Evolutionary conservation across 2,888 invertebrate genomes (phyloP).

Genomic region (Tigriopus californicus): DNA sequence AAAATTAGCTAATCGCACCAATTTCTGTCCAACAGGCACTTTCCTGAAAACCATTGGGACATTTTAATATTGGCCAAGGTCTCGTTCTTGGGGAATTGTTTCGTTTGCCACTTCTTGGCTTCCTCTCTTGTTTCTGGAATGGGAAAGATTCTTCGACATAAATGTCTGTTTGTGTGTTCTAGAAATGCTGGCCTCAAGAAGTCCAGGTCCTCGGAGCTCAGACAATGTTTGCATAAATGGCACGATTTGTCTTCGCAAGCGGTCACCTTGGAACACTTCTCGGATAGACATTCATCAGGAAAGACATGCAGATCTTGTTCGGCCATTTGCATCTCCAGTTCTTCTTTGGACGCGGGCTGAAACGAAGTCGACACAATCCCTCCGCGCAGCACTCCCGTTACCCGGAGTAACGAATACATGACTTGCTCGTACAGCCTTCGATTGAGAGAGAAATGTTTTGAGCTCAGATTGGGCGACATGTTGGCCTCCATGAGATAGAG

Average conservation of each 20-base stretch:
- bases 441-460: constrained; percentile 78
- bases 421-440: constrained; percentile 73
- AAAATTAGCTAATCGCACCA: constrained; percentile 42
- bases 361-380: constrained; percentile 14
- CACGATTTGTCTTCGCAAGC: constrained; percentile 49
- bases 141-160: constrained; percentile 64
- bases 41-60: constrained; percentile 68
- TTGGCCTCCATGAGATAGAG: constrained; percentile 86
- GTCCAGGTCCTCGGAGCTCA: constrained; percentile 38
- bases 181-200: constrained; percentile 46
- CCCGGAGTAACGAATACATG: constrained; percentile 54
- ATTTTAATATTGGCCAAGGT: constrained; percentile 51
- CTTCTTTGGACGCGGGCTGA: constrained; percentile 25
- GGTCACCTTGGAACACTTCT: constrained; percentile 26
- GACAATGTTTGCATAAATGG: constrained; percentile 56
- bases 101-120: constrained; percentile 17
- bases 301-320: constrained; percentile 60
- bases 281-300: constrained; percentile 42
- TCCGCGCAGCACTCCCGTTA: constrained; percentile 44
- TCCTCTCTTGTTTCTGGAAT: constrained; percentile 27
- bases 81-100: constrained; percentile 31
- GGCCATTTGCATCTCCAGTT: constrained; percentile 46
- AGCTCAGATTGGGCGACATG: constrained; percentile 93
- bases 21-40: constrained; percentile 53
- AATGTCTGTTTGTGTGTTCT: constrained; percentile 60